These are phyloP conservation scores for Takifugu bimaculatus DNA, from an alignment of 2,113 vertebrate genomes.

Conservation along the genomic window DNA sequence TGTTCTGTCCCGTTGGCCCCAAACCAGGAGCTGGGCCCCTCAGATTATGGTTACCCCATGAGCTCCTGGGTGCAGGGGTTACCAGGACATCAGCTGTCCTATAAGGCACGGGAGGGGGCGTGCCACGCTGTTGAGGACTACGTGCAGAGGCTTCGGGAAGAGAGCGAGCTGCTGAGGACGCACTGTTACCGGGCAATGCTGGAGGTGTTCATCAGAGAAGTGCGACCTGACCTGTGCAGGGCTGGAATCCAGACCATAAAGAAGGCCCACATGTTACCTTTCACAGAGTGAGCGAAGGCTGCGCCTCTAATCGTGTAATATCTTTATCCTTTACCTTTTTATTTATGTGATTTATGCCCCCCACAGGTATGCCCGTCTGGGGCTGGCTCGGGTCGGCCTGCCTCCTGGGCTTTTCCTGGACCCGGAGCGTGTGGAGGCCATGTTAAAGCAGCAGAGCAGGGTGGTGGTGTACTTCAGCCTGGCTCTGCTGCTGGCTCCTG, in stretches of 20 bases:
- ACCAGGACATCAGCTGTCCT: constrained; percentile 79
- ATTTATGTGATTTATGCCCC: background rate
- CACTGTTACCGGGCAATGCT: constrained; percentile 87
- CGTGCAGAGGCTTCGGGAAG: constrained; percentile 57
- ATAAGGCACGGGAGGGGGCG: constrained; percentile 85
- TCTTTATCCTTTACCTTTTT: too few species aligned
- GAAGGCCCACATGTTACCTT: constrained; percentile 78
- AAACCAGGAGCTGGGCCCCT: rapidly evolving
- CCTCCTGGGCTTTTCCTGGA: constrained; percentile 67
- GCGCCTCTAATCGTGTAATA: background rate
- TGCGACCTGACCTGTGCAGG: constrained; percentile 69
- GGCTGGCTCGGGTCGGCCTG: constrained; percentile 79
- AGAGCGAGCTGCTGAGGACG: constrained; percentile 60
- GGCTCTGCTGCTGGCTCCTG: constrained; percentile 81
- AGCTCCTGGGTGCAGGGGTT: constrained; percentile 78
- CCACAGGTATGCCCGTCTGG: constrained; percentile 81
- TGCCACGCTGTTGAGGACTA: constrained; percentile 90
- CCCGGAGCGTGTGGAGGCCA: constrained; percentile 46
- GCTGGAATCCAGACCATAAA: constrained; percentile 83
- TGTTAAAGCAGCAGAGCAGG: constrained; percentile 78
- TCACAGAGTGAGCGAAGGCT: constrained; percentile 79
- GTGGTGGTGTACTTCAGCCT: constrained; percentile 90
- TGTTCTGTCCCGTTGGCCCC: constrained; percentile 1
- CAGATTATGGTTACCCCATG: constrained; percentile 79
- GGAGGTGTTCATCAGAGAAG: constrained; percentile 78